Evolutionary conservation across 2,797 vertebrate species (phyloP), one percentile per base, ranked within the genome.

Genomic region (Sphaeramia orbicularis): DNA sequence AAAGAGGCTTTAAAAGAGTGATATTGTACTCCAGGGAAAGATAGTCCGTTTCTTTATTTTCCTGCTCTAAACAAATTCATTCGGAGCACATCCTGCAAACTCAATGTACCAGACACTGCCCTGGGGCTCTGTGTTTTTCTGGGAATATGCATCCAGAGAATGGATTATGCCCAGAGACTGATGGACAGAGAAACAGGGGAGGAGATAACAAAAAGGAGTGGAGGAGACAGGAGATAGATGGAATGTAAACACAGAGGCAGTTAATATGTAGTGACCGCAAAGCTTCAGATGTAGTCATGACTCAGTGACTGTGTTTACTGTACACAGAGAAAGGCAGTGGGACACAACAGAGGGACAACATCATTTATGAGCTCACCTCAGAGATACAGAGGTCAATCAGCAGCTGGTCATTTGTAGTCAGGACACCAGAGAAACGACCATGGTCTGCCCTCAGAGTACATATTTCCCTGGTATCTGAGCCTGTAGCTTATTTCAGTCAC

Each of bases 261-360:
- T 71, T 55, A 74, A 63, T 58, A 71, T 72, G 65, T 32, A 50
- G 64, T 84, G 80, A 90, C 84, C 84, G 71, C 52, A 69, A 81
- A 76, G 80, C 69, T 65, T 48, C 64, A 75, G 64, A 84, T 72
- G 70, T 58, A 86, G 84, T 84, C 78, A 62, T 75, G 86, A 88
- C 81, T 86, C 79, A 86, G 74, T 43, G 65, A 48, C 71, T 88
- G 61, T 85, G 85, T 91, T 89, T 88, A 84, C 83, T 75, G 65
- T 87, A 80, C 69, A 79, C 74, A 73, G 45, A 79, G 55, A 63
- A 44, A 54, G 50, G 65, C 41, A 38, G 65, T 1, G 44, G 40
- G 59, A 69, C 65, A 68, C 72, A 83, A 80, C 64, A 54, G 27
- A 56, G 38, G 56, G 64, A 72, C 48, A 61, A 61, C 65, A 81